These are phyloP conservation scores for Thamnophis elegans DNA, from an alignment of 2,797 vertebrate genomes.

Conservation along the genomic window DNA sequence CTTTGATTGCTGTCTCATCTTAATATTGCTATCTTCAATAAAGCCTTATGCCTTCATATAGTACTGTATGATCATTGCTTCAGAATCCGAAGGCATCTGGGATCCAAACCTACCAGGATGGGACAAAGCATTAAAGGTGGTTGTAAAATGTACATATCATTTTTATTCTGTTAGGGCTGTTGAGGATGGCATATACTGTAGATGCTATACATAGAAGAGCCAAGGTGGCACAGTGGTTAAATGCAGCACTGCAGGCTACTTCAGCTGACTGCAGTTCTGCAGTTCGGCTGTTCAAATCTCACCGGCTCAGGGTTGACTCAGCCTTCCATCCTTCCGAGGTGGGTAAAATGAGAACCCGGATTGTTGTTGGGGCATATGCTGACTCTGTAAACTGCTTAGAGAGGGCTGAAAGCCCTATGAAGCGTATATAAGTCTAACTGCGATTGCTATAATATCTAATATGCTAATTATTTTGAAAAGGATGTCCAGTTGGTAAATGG, in stretches of 20 bases:
- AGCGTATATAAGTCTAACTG: too few relatives aligned
- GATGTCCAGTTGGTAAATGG: background rate
- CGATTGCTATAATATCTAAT: background rate
- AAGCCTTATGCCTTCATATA: background rate
- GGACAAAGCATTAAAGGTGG: background rate
- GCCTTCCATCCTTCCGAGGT: too few relatives aligned
- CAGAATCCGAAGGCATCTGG: background rate
- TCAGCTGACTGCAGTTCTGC: too few relatives aligned
- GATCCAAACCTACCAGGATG: background rate
- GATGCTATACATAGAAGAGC: background rate
- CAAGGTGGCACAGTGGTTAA: too few relatives aligned
- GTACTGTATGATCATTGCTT: background rate
- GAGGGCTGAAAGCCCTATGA: too few relatives aligned
- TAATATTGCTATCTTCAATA: background rate
- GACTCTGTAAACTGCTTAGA: too few relatives aligned
- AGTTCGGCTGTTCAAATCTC: too few relatives aligned
- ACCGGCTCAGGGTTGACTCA: too few relatives aligned
- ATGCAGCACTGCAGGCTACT: too few relatives aligned
- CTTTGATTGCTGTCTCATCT: background rate
- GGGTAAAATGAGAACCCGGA: too few relatives aligned
- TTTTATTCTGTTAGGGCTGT: background rate
- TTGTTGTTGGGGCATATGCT: too few relatives aligned
- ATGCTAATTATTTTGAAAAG: background rate
- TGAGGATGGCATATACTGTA: background rate
- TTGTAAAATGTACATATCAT: background rate